phyloP scores from a whole-genome alignment of 1,140 invertebrate genomes.

The Drosophila varians region DNA sequence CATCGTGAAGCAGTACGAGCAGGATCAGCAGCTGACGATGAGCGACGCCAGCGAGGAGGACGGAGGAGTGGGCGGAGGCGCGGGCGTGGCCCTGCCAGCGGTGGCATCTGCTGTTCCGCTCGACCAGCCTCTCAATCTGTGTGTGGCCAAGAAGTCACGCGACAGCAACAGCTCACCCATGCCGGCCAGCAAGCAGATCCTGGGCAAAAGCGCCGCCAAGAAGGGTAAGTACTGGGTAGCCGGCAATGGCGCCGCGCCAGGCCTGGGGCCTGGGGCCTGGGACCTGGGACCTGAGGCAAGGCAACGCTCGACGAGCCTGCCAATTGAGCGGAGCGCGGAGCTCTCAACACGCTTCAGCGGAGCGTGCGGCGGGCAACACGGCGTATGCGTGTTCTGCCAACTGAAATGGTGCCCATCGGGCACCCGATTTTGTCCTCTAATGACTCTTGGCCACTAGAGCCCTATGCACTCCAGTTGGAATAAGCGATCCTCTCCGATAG shows the following conservation, averaged over 20 bases:
- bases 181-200: conserved; percentile 52
- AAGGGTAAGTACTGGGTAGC: conserved; percentile 54
- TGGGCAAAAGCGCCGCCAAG: conserved; percentile 52
- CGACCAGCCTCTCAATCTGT: conserved; percentile 81
- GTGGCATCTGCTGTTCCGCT: conserved; percentile 28
- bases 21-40: conserved; percentile 67
- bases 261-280: conserved; percentile 10
- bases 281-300: no score
- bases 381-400: conserved; percentile 71
- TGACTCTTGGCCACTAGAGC: conserved; percentile 37
- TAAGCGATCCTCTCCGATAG: no score
- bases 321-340: conserved; percentile 70
- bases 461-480: conserved; percentile 46
- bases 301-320: conserved; percentile 64
- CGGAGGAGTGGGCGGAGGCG: neutral
- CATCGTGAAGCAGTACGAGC: conserved; percentile 58
- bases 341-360: conserved; percentile 78
- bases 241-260: conserved; percentile 40
- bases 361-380: conserved; percentile 62
- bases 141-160: conserved; percentile 78
- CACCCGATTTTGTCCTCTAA: conserved; percentile 9
- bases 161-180: conserved; percentile 63
- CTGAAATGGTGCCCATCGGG: conserved; percentile 54
- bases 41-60: conserved; percentile 82
- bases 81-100: neutral